Evolutionary conservation across 1,140 invertebrate genomes (phyloP).

Genomic region (Glossosoma conforme): DNA sequence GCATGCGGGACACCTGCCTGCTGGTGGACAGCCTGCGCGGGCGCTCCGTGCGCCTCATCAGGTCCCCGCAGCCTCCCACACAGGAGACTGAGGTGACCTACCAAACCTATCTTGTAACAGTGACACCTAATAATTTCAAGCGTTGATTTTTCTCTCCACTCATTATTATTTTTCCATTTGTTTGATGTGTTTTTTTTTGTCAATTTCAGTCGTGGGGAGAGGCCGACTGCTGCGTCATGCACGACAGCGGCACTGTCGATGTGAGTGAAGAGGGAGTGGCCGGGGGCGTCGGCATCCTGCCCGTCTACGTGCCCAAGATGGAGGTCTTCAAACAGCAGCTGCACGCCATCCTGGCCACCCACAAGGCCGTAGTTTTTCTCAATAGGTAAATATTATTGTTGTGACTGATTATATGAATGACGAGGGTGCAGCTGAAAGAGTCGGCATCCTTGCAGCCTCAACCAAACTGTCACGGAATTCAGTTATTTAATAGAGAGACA

Average conservation of each 20-base stretch:
- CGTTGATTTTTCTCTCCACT: too few relatives aligned
- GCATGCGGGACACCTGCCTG: conserved; percentile 67
- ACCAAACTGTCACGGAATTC: too few relatives aligned
- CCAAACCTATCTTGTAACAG: not conserved
- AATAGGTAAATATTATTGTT: conserved; percentile 51
- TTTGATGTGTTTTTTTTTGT: not conserved
- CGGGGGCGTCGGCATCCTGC: conserved; percentile 60
- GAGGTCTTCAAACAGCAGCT: conserved; percentile 59
- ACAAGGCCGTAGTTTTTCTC: conserved; percentile 62
- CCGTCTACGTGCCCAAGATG: conserved; percentile 65
- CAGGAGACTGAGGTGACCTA: conserved; percentile 21
- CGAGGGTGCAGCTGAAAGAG: too few relatives aligned
- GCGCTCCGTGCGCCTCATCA: conserved; percentile 60
- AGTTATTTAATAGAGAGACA: too few relatives aligned
- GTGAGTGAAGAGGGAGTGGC: conserved; percentile 62
- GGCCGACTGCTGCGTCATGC: conserved; percentile 52
- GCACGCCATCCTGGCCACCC: conserved; percentile 60
- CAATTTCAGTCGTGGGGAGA: conserved; percentile 36
- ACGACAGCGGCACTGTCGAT: conserved; percentile 47
- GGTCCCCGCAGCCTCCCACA: conserved; percentile 33
- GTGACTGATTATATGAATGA: not conserved
- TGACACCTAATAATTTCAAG: too few relatives aligned
- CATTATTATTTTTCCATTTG: too few relatives aligned
- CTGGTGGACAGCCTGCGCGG: conserved; percentile 59
- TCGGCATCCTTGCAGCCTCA: too few relatives aligned